Percentiles rank a stretch among this genome's conserved stretches.
These are phyloP conservation scores for Macrochelys suwanniensis DNA, from an alignment of 2,797 vertebrate genomes.

Conservation along the genomic window DNA sequence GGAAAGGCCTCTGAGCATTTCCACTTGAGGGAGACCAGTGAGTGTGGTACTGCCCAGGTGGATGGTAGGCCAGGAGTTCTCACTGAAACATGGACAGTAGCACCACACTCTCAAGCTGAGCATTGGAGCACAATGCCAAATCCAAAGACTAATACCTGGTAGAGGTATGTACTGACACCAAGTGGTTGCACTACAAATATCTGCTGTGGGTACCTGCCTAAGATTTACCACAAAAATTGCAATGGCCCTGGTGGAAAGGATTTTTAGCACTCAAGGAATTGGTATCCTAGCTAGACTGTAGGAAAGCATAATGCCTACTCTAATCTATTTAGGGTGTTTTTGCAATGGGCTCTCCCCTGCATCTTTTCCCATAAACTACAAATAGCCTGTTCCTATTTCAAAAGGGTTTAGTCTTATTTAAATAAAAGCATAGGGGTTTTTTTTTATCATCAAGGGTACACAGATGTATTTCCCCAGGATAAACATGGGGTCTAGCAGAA, in stretches of 20 bases:
- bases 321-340: neutral
- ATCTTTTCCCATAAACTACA: too few relatives aligned
- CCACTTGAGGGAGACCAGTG: too few relatives aligned
- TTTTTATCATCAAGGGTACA: too few relatives aligned
- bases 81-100: neutral
- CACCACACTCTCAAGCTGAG: neutral
- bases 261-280: neutral
- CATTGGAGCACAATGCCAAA: neutral
- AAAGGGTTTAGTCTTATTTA: too few relatives aligned
- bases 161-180: neutral
- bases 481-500: too few relatives aligned
- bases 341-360: too few relatives aligned
- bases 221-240: neutral
- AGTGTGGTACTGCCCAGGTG: too few relatives aligned
- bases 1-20: too few relatives aligned
- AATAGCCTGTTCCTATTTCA: too few relatives aligned
- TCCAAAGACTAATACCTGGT: accelerated
- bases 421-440: too few relatives aligned
- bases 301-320: neutral
- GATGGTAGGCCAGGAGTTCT: too few relatives aligned
- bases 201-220: neutral
- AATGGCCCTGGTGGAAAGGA: neutral
- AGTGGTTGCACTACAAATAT: neutral
- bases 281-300: neutral
- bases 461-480: too few relatives aligned